phyloP scores from a whole-genome alignment of 2,888 invertebrate genomes.

The Zelleria hepariella region DNA sequence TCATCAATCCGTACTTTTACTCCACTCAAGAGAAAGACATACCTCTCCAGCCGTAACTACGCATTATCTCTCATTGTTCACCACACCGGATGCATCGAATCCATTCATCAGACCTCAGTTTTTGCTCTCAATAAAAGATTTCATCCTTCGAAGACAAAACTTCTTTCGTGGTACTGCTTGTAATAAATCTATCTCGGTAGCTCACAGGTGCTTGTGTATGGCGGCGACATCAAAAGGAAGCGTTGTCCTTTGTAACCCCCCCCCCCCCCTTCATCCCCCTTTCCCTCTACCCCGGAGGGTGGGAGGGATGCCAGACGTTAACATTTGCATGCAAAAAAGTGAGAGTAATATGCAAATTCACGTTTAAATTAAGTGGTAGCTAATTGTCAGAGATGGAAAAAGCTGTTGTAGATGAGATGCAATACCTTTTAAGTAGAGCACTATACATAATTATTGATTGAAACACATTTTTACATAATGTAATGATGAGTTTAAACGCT shows the following conservation, averaged over 20 bases:
- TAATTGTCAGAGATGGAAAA: neutral
- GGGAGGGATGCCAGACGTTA: conserved; percentile 19
- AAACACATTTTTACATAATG: too few species aligned
- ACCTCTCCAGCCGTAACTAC: neutral
- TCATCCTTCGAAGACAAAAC: conserved; percentile 1
- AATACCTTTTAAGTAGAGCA: too few species aligned
- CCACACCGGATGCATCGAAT: neutral
- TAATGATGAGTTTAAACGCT: too few species aligned
- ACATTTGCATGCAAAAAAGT: conserved; percentile 51
- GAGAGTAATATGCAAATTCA: conserved; percentile 2
- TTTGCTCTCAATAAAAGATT: conserved; percentile 6
- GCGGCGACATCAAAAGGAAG: conserved; percentile 41
- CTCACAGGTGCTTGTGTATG: conserved; percentile 37
- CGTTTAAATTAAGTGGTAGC: neutral
- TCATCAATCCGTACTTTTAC: too few species aligned
- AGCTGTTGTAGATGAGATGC: neutral
- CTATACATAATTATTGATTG: too few species aligned
- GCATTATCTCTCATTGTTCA: neutral
- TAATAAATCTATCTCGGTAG: conserved; percentile 13
- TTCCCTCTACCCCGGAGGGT: conserved; percentile 11
- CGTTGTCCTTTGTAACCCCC: conserved; percentile 38
- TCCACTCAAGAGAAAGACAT: too few species aligned
- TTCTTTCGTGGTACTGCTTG: neutral
- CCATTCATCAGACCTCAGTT: conserved; percentile 4
- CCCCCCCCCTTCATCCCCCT: conserved; percentile 14